Percentiles rank a stretch among this genome's conserved stretches.
Conservation (phyloP, 2,797 vertebrate genomes). For the Myotis planiceps region DNA sequence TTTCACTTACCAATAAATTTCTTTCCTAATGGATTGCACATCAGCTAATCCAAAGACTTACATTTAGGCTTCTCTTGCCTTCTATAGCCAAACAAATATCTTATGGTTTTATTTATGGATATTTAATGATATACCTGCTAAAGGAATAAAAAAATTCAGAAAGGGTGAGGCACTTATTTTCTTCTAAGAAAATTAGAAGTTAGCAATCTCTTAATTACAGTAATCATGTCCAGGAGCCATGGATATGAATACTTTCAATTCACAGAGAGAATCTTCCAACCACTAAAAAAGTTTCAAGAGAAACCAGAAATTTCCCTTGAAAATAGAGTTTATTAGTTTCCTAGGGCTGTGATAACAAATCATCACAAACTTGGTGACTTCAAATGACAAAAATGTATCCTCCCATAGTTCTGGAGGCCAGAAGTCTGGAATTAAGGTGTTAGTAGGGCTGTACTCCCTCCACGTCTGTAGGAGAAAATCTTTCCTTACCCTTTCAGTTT, state of each 20-base stretch:
- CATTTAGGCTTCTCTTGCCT: constrained; percentile 24
- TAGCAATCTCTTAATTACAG: not conserved
- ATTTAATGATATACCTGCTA: constrained; percentile 23
- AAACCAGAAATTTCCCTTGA: not conserved
- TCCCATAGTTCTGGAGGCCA: not conserved
- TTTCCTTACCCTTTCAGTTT: not conserved
- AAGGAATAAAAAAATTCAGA: not conserved
- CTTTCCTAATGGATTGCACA: constrained; percentile 58
- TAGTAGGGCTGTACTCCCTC: not conserved
- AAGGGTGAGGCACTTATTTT: not conserved
- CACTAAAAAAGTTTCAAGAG: not conserved
- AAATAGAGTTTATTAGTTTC: not conserved
- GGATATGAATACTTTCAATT: not conserved
- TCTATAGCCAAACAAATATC: not conserved
- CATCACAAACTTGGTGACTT: not conserved
- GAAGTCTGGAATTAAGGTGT: not conserved
- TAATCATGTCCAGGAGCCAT: not conserved
- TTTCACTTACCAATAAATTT: constrained; percentile 73
- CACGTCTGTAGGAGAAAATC: not conserved
- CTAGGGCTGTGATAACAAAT: not conserved
- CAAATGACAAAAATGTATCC: not conserved
- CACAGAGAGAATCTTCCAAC: not conserved
- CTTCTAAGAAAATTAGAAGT: not conserved
- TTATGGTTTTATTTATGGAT: not conserved
- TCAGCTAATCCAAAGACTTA: constrained; percentile 54